These are phyloP conservation scores for Rhizomys pruinosus DNA, from an alignment of 2,113 vertebrate species.

Conservation along the genomic window DNA sequence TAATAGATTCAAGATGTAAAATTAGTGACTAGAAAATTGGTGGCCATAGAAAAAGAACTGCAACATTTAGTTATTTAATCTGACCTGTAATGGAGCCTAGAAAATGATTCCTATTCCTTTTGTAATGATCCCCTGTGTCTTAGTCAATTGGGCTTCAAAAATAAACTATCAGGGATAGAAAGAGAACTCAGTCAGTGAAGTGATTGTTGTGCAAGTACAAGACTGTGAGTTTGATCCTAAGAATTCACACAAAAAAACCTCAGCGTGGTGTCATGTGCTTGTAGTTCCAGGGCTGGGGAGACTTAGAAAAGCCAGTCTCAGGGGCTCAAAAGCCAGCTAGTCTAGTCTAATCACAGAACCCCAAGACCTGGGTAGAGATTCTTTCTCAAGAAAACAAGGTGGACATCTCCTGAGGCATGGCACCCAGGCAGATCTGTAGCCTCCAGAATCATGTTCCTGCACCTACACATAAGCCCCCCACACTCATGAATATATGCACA, in stretches of 20 bases:
- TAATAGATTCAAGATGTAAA: conserved; percentile 46
- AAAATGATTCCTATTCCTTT: conserved; percentile 27
- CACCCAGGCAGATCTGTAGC: not conserved
- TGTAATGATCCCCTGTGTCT: not conserved
- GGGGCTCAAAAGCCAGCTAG: not conserved
- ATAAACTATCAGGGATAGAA: not conserved
- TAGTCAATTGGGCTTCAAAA: not conserved
- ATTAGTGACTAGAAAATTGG: conserved; percentile 49
- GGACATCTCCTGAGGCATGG: not conserved
- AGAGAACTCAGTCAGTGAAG: not conserved
- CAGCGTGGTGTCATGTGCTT: not conserved
- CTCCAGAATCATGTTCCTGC: no score
- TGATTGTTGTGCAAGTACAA: not conserved
- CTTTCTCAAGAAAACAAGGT: not conserved
- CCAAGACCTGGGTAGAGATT: not conserved
- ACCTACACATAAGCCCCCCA: not conserved
- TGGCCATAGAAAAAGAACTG: conserved; percentile 9
- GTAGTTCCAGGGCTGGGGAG: not conserved
- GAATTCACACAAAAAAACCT: not conserved
- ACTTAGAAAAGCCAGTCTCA: not conserved
- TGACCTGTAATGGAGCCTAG: conserved; percentile 10
- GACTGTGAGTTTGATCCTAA: not conserved
- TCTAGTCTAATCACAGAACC: not conserved
- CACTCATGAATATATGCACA: not conserved
- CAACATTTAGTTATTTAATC: conserved; percentile 27